Conservation (phyloP, 2,888 invertebrate genomes). For the Lacanobia wlatinum region DNA sequence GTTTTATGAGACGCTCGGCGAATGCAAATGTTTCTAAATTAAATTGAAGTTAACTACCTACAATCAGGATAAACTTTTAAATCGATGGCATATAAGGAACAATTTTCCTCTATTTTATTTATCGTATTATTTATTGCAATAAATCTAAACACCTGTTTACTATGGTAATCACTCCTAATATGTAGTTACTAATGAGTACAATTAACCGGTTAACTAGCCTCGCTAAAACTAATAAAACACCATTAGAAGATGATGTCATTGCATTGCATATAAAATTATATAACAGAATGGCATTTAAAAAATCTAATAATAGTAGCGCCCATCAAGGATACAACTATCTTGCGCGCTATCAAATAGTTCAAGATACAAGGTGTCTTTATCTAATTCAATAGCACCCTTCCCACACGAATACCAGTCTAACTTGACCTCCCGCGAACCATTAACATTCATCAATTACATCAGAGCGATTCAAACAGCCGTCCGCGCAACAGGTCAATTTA, state of each 20-base stretch:
- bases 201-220: constrained; percentile 17
- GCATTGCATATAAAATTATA: constrained; percentile 37
- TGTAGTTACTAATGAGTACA: constrained; percentile 10
- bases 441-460: constrained; percentile 56
- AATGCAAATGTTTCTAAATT: constrained; percentile 20
- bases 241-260: constrained; percentile 49
- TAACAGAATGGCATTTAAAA: constrained; percentile 53
- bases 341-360: constrained; percentile 78
- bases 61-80: not conserved
- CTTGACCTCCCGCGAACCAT: constrained; percentile 69
- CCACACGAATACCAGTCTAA: constrained; percentile 70
- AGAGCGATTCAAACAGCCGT: constrained; percentile 45
- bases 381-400: constrained; percentile 82
- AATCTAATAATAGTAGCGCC: constrained; percentile 63
- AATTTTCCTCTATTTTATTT: not conserved
- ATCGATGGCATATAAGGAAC: not conserved
- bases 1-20: constrained; percentile 27
- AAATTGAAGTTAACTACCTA: not conserved
- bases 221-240: constrained; percentile 12
- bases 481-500: constrained; percentile 69
- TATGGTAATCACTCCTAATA: constrained; percentile 17
- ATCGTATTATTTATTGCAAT: not conserved
- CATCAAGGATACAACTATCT: constrained; percentile 71
- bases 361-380: constrained; percentile 83
- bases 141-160: constrained; percentile 34